These are phyloP conservation scores for Florisuga fusca DNA, from an alignment of 2,797 vertebrate species.

Conservation along the genomic window DNA sequence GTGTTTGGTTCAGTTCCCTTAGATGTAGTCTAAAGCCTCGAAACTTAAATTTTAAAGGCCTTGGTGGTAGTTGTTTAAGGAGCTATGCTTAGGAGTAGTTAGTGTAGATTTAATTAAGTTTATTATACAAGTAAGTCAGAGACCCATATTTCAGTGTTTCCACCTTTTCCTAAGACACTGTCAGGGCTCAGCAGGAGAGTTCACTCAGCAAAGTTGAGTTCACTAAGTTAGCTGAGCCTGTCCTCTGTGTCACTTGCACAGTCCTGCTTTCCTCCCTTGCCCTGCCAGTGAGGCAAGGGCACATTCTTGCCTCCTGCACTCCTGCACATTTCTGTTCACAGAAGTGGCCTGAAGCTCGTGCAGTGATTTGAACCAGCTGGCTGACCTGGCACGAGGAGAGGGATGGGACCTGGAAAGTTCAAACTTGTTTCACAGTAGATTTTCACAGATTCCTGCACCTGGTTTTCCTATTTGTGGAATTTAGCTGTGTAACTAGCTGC, in stretches of 20 bases:
- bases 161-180: neutral
- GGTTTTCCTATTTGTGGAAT: neutral
- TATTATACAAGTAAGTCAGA: neutral
- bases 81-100: neutral
- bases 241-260: neutral
- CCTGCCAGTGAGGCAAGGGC: neutral
- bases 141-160: neutral
- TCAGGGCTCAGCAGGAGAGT: neutral
- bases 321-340: fast-evolving
- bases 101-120: neutral
- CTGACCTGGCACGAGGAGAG: neutral
- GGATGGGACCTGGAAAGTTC: neutral
- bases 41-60: neutral
- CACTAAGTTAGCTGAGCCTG: fast-evolving
- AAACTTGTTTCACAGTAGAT: neutral
- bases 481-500: neutral
- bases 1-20: neutral
- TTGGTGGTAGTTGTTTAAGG: neutral
- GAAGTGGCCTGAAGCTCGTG: neutral
- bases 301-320: neutral
- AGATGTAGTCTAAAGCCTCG: neutral
- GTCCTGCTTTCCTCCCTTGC: neutral
- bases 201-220: fast-evolving
- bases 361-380: neutral
- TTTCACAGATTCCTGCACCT: neutral